phyloP scores from a whole-genome alignment of 1,140 invertebrate genomes.

The Penaeus vannamei region DNA sequence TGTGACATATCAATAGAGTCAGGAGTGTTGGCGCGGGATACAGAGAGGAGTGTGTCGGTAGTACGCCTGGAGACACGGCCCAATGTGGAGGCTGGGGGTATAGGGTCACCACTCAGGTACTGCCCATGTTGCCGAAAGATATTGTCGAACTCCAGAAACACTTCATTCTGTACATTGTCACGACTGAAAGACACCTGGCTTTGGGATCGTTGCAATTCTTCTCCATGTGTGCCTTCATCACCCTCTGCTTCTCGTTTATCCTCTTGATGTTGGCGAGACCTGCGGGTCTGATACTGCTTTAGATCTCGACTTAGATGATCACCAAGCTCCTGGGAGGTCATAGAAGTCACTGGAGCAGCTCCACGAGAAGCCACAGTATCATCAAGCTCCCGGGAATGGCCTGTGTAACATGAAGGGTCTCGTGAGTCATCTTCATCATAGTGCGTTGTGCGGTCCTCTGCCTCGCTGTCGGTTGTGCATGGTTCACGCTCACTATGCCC shows the following conservation, averaged over 20 bases:
- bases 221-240: constrained; percentile 7
- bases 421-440: constrained; percentile 59
- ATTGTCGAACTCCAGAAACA: constrained; percentile 66
- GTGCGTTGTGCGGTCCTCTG: constrained; percentile 59
- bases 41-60: constrained; percentile 49
- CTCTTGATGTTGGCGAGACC: not conserved
- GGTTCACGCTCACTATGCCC: not conserved
- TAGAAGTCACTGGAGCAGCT: not conserved
- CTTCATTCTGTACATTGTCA: constrained; percentile 66
- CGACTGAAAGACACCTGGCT: constrained; percentile 66
- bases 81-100: constrained; percentile 46
- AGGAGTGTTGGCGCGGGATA: constrained; percentile 61
- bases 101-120: constrained; percentile 39
- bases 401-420: constrained; percentile 53
- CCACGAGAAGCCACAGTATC: constrained; percentile 40
- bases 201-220: constrained; percentile 53
- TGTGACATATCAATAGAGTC: constrained; percentile 64
- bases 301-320: constrained; percentile 66
- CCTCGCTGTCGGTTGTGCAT: constrained; percentile 61
- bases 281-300: constrained; percentile 57
- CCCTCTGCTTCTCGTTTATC: constrained; percentile 40
- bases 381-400: constrained; percentile 63
- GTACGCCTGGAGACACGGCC: constrained; percentile 50
- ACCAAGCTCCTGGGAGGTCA: constrained; percentile 63
- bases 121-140: constrained; percentile 63